Evolutionary conservation across 2,113 vertebrate species (phyloP), one percentile per base, ranked within the genome.

Genomic region (Odocoileus virginianus): DNA sequence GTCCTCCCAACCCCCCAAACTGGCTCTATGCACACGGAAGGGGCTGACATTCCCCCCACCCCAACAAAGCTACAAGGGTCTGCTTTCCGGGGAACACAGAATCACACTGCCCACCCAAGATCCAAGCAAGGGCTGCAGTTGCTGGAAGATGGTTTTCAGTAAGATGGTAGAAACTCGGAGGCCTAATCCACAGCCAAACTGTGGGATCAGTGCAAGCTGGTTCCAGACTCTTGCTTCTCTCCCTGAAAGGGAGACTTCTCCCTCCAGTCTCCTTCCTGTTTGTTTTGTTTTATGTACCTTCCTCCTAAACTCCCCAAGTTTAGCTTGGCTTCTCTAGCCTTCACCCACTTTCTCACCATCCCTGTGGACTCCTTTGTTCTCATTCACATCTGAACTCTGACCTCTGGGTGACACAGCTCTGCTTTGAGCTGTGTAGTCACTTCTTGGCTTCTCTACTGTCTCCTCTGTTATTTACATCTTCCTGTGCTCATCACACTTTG

Each of bases 131-230:
- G 27, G 6, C 54, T 19, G 3, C 16, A 33, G 57, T 43, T 83
- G 45, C 78, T 45, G 10, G 47, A 54, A 89, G 78, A 89, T 5
- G 7, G 64, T 40, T 28, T 85, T 78, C 13, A 1, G 58, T 3
- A 91, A 93, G 82, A 83, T 11, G 27, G 45, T 17, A 9, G 60
- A 71, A 27, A 50, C 58, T 19, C 33, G 52, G 33, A 55, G 87
- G 84, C 74, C 74, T 40, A 94, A 95, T 33, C 12, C n/a, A 50
- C 27, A 28, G 27, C 36, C 33, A 50, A 81, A 6, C 23, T 1
- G 1, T 45, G 45, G 40, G 11, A 60, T 78, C 57, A 83, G 2
- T 0, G 2, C 15, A 4, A 7, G 58, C 16, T 15, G 16, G 0
- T 27, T 87, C 52, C 7, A 45, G 19, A 60, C 3, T 6, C 47